phyloP scores from a whole-genome alignment of 2,797 vertebrate species.

The Gymnoscopelus braueri region DNA sequence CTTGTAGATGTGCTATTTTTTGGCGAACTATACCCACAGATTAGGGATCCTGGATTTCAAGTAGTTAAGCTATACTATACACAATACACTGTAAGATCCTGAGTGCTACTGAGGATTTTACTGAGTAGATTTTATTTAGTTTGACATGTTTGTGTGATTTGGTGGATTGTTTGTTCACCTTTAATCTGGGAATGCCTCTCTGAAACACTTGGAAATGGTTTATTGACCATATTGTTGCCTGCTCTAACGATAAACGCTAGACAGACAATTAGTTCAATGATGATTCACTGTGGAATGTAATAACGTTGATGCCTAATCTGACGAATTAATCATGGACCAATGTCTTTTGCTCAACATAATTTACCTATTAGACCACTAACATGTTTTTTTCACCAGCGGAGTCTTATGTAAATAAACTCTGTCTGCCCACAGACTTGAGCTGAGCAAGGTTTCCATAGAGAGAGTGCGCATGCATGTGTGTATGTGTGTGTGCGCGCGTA shows the following conservation, averaged over 20 bases:
- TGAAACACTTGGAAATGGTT: slow-evolving; percentile 16
- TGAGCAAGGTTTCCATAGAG: slow-evolving; percentile 37
- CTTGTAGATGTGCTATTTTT: no score
- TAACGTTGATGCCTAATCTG: slow-evolving; percentile 53
- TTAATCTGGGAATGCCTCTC: slow-evolving; percentile 20
- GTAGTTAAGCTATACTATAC: no score
- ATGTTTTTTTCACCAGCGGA: slow-evolving; percentile 36
- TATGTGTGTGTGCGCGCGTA: slow-evolving; percentile 43
- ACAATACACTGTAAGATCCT: no score
- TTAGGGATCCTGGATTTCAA: no score
- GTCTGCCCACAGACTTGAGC: slow-evolving; percentile 33
- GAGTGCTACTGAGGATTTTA: background rate
- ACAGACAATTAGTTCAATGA: slow-evolving; percentile 42
- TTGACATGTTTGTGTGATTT: slow-evolving; percentile 3
- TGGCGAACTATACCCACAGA: no score
- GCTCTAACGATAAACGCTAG: slow-evolving; percentile 28
- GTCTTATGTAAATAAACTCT: slow-evolving; percentile 47
- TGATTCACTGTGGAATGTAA: slow-evolving; percentile 37
- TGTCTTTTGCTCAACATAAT: slow-evolving; percentile 55
- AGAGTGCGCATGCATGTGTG: background rate
- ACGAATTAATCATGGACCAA: slow-evolving; percentile 50
- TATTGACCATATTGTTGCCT: slow-evolving; percentile 21
- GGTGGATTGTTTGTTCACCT: slow-evolving; percentile 7
- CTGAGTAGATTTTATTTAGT: slow-evolving; percentile 13
- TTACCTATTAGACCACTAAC: slow-evolving; percentile 42